Evolutionary conservation across 2,888 invertebrate species (phyloP).

Genomic region (Phlogophora meticulosa): DNA sequence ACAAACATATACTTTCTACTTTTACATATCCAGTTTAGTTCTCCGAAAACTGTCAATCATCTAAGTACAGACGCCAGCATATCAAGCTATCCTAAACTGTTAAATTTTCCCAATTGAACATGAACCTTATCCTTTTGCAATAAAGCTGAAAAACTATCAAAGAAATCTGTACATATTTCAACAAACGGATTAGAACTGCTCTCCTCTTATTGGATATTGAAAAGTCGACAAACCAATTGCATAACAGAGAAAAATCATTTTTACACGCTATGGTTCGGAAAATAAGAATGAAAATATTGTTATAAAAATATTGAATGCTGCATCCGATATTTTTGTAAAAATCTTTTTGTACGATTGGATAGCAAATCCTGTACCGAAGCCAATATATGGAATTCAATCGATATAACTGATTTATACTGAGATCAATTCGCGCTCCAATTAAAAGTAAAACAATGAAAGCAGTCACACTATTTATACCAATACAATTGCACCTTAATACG

Average conservation of each 20-base stretch:
- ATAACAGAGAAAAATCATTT: slow-evolving; percentile 2
- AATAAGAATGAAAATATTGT: neutral
- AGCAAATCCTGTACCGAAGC: neutral
- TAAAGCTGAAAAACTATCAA: too few species aligned
- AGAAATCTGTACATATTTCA: too few species aligned
- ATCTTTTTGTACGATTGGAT: neutral
- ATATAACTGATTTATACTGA: slow-evolving; percentile 5
- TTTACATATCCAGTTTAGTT: neutral
- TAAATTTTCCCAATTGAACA: too few species aligned
- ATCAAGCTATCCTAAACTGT: too few species aligned
- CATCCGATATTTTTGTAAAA: too few species aligned
- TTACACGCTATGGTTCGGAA: neutral
- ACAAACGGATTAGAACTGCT: slow-evolving; percentile 1
- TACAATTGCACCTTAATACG: slow-evolving; percentile 27
- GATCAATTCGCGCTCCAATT: slow-evolving; percentile 22
- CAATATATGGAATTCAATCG: neutral
- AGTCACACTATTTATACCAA: neutral
- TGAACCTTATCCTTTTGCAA: too few species aligned
- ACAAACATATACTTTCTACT: too few species aligned
- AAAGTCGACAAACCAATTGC: slow-evolving; percentile 2
- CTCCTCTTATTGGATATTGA: slow-evolving; percentile 15
- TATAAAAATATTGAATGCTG: neutral
- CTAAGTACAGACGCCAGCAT: too few species aligned
- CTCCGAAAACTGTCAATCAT: neutral
- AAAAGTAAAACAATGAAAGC: slow-evolving; percentile 14